These are phyloP conservation scores for Siniperca knerii DNA, from an alignment of 2,113 vertebrate genomes.

Conservation along the genomic window DNA sequence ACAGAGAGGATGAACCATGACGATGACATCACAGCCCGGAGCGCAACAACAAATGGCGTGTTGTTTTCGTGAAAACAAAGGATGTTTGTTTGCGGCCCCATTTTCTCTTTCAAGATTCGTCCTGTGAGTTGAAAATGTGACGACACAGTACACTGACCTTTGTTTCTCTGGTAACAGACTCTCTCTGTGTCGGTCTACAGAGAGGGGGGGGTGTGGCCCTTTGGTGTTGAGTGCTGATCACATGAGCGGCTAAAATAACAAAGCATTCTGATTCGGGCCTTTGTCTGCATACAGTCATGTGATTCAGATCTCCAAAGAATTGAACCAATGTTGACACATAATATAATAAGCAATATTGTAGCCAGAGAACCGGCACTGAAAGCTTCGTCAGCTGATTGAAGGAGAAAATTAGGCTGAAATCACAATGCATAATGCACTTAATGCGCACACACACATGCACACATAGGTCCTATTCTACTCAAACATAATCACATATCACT, in stretches of 20 bases:
- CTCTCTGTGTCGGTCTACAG: slow-evolving; percentile 68
- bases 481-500: not conserved
- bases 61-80: slow-evolving; percentile 80
- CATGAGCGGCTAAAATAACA: slow-evolving; percentile 78
- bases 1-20: slow-evolving; percentile 59
- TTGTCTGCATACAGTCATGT: slow-evolving; percentile 55
- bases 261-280: slow-evolving; percentile 59
- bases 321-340: slow-evolving; percentile 18
- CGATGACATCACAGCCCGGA: slow-evolving; percentile 73
- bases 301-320: slow-evolving; percentile 49
- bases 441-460: not conserved
- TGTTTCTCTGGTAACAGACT: slow-evolving; percentile 79
- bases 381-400: slow-evolving; percentile 52
- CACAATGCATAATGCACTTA: slow-evolving; percentile 12
- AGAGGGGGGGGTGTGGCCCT: slow-evolving; percentile 26
- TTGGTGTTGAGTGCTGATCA: slow-evolving; percentile 74
- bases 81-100: slow-evolving; percentile 66
- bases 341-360: slow-evolving; percentile 31
- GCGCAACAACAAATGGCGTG: slow-evolving; percentile 71
- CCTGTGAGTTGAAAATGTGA: slow-evolving; percentile 77
- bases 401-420: slow-evolving; percentile 19
- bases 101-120: slow-evolving; percentile 62
- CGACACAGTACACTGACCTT: slow-evolving; percentile 78
- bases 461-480: not conserved
- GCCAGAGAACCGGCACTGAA: not conserved